Evolutionary conservation across 2,797 vertebrate genomes (phyloP), one percentile per base, ranked within the genome.

Genomic region (Malacoraja senta): DNA sequence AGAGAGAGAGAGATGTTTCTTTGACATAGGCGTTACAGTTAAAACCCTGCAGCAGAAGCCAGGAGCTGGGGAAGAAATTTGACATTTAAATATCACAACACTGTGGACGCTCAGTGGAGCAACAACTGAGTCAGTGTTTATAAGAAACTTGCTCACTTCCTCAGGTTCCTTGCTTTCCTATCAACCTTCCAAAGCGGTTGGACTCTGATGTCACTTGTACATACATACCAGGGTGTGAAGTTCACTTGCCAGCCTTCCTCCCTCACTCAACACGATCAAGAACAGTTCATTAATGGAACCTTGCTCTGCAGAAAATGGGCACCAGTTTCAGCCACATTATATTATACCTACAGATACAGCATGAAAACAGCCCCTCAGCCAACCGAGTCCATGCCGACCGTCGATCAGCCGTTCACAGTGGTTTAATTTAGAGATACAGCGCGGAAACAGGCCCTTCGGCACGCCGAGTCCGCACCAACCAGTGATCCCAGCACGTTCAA

Each of bases 131-230:
- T 44, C 78, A 80, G 12, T 44, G 38, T 81, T 81, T 44, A 44
- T 44, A 81, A 81, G 38, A 81, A 81, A 44, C 7, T 7, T 44
- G 35, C 79, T 81, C 79, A 44, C 79, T 81, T 81, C 79, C 79
- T 44, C 8, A 24, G 38, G 79, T 44, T 81, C 44, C 35, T 44
- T 81, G 35, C 35, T 81, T 81, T 81, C 79, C 79, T 80, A 81
- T 81, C 79, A 81, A 19, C 44, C 35, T 44, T 81, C 35, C 38
- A 81, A 53, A 81, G 6, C 79, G 44, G 38, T 81, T 81, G 38
- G 35, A 81, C 79, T 81, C 7, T 81, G 79, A 81, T 81, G 79
- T 81, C 79, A 81, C 79, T 81, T 24, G 79, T 44, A 24, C 24
- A 8, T 79, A 79, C 32, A 15, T 7, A 35, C 8, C 78, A 15